Evolutionary conservation across 2,797 vertebrate species (phyloP), one percentile per base, ranked within the genome.

Genomic region (Esox masquinongy): DNA sequence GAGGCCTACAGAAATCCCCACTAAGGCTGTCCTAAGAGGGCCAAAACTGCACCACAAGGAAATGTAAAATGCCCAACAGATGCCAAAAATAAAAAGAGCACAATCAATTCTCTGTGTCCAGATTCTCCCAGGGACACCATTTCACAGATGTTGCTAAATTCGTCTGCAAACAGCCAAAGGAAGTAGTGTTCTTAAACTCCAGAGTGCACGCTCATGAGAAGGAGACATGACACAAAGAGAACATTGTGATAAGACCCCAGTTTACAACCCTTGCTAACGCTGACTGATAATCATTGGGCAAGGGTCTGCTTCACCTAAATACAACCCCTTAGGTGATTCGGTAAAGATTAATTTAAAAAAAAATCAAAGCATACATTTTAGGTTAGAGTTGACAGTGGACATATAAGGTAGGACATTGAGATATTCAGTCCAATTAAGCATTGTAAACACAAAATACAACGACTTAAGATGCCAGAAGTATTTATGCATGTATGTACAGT

Each of bases 31-130:
- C 43, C 24, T 71, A 22, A 80, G 69, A 78, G 82, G 78, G 74
- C 79, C 81, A 74, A 83, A 80, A 90, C 80, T 77, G 82, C 80
- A 87, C 87, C 85, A 76, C 49, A 59, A 90, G 91, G 89, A 90
- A 88, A 90, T 87, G 74, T 86, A 86, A 90, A 92, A 93, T 91
- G 87, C 76, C 82, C 84, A 87, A 74, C 77, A 77, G 77, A 83
- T 80, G 88, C 92, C 92, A 91, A 86, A 91, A 91, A 90, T 87
- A 93, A 89, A 90, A 71, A 76, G 77, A 80, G 81, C 83, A 93
- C 92, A 94, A 93, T 92, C 78, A 82, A 79, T 82, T 78, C 87
- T 85, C 79, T 94, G 89, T 93, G 81, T 70, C 50, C 64, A 75
- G 77, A 84, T 79, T 76, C 85, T 85, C 87, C 53, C 70, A 75